Evolutionary conservation across 2,797 vertebrate species (phyloP).

Genomic region (Rhinatrema bivittatum): DNA sequence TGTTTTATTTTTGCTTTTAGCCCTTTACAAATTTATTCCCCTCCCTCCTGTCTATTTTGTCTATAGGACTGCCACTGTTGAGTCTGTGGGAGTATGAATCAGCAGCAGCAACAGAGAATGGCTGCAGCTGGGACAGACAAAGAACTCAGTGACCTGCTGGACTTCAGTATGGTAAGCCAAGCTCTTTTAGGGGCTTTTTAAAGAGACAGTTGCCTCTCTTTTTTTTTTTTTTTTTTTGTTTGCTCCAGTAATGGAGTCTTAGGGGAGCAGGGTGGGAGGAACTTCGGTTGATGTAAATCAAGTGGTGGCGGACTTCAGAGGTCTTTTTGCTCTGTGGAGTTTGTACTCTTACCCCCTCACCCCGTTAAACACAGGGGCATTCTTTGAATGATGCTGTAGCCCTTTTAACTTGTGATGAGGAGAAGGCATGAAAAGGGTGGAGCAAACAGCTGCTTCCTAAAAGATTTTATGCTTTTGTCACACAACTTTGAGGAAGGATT

Average conservation of each 20-base stretch:
- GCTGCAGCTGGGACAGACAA: constrained; percentile 97
- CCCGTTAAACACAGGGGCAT: too few relatives aligned
- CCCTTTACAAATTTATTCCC: too few relatives aligned
- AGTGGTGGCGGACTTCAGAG: constrained; percentile 33
- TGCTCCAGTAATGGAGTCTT: constrained; percentile 3
- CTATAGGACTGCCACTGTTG: constrained; percentile 24
- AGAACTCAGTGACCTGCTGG: constrained; percentile 97
- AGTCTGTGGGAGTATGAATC: constrained; percentile 57
- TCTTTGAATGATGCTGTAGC: too few relatives aligned
- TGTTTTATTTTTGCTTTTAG: too few relatives aligned
- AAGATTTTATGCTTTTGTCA: too few relatives aligned
- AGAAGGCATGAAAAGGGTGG: too few relatives aligned
- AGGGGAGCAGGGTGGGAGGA: constrained; percentile 30
- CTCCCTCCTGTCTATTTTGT: constrained; percentile 12
- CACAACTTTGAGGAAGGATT: too few relatives aligned
- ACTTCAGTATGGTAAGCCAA: constrained; percentile 97
- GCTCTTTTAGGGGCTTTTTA: background rate
- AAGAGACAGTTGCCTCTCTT: constrained; percentile 4
- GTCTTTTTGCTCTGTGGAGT: too few relatives aligned
- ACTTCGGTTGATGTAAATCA: constrained; percentile 17
- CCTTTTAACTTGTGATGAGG: too few relatives aligned
- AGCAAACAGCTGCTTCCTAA: too few relatives aligned
- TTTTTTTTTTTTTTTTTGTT: too few relatives aligned
- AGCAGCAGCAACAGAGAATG: constrained; percentile 88
- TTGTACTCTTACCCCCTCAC: too few relatives aligned